Conservation (phyloP, 2,113 vertebrate species). For the Myotis davidii region DNA sequence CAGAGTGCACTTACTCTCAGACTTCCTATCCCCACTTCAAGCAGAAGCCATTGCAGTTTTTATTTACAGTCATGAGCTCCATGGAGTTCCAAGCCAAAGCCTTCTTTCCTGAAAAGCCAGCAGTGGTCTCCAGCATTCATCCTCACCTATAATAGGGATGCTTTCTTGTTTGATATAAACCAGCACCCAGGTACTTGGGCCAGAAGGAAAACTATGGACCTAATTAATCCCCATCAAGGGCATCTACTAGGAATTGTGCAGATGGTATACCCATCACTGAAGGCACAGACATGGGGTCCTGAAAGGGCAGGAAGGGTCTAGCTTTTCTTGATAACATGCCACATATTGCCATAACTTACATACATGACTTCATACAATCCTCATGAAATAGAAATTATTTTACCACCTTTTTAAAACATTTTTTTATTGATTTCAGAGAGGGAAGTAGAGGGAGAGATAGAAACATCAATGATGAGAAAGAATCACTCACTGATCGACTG, state of each 20-base stretch:
- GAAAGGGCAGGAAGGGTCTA: neutral
- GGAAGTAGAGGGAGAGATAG: no score
- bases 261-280: neutral
- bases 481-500: no score
- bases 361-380: neutral
- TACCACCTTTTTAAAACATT: neutral
- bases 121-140: slow-evolving; percentile 20
- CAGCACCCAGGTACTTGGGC: neutral
- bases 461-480: no score
- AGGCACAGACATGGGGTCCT: neutral
- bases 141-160: neutral
- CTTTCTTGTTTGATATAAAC: neutral
- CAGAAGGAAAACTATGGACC: neutral
- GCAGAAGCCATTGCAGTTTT: slow-evolving; percentile 78
- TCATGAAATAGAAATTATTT: neutral
- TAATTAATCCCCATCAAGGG: neutral
- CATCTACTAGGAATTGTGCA: neutral
- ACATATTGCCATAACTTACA: neutral
- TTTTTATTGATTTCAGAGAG: no score
- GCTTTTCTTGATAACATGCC: neutral
- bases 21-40: slow-evolving; percentile 82
- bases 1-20: slow-evolving; percentile 84
- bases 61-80: slow-evolving; percentile 83
- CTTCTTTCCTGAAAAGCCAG: slow-evolving; percentile 75
- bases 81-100: slow-evolving; percentile 71